Conservation (phyloP, 2,113 vertebrate species). For the Recurvirostra avosetta region DNA sequence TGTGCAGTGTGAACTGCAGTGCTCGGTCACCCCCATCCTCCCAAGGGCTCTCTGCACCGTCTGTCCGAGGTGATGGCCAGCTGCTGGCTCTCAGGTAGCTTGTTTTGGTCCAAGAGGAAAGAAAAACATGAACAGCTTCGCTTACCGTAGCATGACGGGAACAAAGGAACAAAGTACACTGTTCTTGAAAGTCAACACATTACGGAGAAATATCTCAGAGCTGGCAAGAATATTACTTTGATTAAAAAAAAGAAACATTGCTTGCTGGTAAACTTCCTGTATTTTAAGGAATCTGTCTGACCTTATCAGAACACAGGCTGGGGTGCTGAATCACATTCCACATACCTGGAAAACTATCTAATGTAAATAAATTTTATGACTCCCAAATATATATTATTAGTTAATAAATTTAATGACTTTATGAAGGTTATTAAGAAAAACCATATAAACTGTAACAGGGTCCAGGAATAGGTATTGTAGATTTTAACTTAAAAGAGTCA, state of each 20-base stretch:
- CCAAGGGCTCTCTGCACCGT: neutral
- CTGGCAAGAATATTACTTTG: neutral
- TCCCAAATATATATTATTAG: neutral
- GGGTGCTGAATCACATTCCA: neutral
- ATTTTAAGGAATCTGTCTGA: neutral
- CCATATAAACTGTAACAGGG: neutral
- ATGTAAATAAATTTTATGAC: neutral
- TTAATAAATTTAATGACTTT: slow-evolving; percentile 24
- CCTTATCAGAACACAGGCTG: neutral
- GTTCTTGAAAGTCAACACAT: neutral
- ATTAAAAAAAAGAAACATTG: neutral
- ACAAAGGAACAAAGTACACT: slow-evolving; percentile 30
- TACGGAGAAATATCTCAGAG: neutral
- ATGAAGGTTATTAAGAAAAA: slow-evolving; percentile 9
- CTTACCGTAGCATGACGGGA: neutral
- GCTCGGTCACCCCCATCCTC: neutral
- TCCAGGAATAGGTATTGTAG: neutral
- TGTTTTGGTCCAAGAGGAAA: neutral
- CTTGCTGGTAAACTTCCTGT: neutral
- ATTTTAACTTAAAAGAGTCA: neutral
- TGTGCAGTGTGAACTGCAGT: rapidly evolving
- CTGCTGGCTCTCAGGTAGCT: neutral
- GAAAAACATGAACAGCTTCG: neutral
- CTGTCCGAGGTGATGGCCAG: rapidly evolving
- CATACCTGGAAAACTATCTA: neutral